Base-by-base conservation (phyloP, 2,797 vertebrate genomes). In the Anguilla anguilla region DNA sequence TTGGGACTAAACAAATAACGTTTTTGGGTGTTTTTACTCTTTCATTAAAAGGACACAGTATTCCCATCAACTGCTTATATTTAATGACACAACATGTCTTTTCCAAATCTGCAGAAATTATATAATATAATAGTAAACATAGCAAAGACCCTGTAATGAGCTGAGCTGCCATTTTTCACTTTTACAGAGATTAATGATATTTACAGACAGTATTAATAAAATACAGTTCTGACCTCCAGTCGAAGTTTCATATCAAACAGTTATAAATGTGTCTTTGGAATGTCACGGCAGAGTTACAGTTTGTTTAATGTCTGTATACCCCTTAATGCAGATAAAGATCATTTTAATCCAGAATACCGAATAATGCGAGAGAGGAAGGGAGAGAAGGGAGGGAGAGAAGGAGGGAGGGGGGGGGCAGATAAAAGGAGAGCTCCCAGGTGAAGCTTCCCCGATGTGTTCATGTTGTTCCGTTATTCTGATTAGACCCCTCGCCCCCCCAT, bases 381-480 rank as follows among this genome's bases (percentile, higher is more conserved):
- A 83, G 81, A 28, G n/a, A 35, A 3, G 69, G 31, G 69, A 72
- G 3, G 57, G 57, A 22, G 4, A 22, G 22, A n/a, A n/a, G 25
- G 61, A 67, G 61, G 15, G 57, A 22, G 57, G 57, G 85, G 57
- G 72, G 28, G 69, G 57, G 1, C 35, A 74, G 69, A 74, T 74
- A 15, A 74, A 35, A 74, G n/a, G 53, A 25, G 6, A 55, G 46
- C 11, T 85, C 69, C 87, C 53, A 49, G 83, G 67, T 85, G 87
- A 57, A 61, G 49, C 67, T 59, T 69, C 67, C 35, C 15, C 11
- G 83, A 43, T 28, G 53, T 59, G 35, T 55, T 25, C n/a, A 13
- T 85, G 84, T 64, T 88, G 43, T 88, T 81, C 87, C 61, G 51
- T 22, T 6, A 81, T 51, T 85, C 87, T 85, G 82, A 88, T 85